Evolutionary conservation across 2,888 invertebrate species (phyloP), one percentile per base, ranked within the genome.

Genomic region (Andricus quercusramuli): DNA sequence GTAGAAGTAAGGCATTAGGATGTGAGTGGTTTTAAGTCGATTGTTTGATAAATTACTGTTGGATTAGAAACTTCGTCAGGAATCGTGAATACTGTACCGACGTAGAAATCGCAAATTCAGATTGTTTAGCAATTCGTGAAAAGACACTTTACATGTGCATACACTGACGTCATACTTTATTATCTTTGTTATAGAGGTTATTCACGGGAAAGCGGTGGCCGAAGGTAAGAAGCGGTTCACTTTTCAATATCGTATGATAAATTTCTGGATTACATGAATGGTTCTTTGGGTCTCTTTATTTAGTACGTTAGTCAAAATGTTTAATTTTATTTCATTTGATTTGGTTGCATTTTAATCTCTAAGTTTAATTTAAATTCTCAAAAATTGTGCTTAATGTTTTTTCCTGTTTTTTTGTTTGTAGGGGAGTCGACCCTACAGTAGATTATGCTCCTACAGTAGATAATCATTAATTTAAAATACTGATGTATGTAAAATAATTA

Each of bases 161-260:
- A 64, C 77, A 84, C 79, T 82, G 77, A 83, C 76, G 79, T 65
- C 77, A 77, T 85, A 85, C 84, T 88, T 89, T 91, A 91, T 93
- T 93, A 91, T 92, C 92, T 91, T 91, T 93, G 92, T 94, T 94
- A 92, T 95, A 95, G 94, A 94, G 94, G 93, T 94, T 94, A 94
- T 93, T 94, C 91, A 93, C 94, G 92, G 94, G 94, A 91, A 95
- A 94, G 93, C 94, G 94, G 93, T 94, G 94, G 94, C 93, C 94
- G 88, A 95, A 95, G 95, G 95, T 95, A 95, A 94, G 90, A 91
- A 88, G 90, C 88, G 86, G 83, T 87, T 85, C 86, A 78, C 77
- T 78, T 78, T 80, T 83, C 76, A 78, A 82, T 83, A 51, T 76
- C 64, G 20, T 78, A n/a, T 79, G 67, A 64, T 70, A 78, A 6